Evolutionary conservation across 2,797 vertebrate species (phyloP).

Genomic region (Gadopsis bispinosus): DNA sequence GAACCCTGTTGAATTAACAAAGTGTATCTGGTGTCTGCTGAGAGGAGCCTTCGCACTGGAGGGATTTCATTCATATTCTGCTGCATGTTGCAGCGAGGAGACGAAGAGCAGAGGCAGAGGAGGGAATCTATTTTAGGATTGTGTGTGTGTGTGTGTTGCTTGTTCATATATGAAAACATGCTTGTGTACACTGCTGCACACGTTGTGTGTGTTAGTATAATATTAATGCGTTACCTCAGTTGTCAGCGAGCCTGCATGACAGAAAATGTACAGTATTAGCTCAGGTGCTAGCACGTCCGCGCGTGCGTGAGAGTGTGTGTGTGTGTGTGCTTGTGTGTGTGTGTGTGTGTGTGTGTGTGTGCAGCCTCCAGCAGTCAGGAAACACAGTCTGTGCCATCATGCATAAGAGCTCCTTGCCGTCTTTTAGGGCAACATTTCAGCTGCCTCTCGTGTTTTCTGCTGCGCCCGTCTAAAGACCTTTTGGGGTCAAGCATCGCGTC

Average conservation of each 20-base stretch:
- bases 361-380: background rate
- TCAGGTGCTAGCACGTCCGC: background rate
- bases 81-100: slow-evolving; percentile 26
- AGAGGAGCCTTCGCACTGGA: slow-evolving; percentile 20
- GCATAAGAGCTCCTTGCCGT: slow-evolving; percentile 24
- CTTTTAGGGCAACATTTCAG: slow-evolving; percentile 3
- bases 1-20: slow-evolving; percentile 31
- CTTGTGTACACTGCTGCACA: background rate
- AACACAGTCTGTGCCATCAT: background rate
- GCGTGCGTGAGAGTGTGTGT: background rate
- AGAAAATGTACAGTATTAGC: background rate
- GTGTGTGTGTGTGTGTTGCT: background rate
- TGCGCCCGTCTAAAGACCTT: slow-evolving; percentile 16
- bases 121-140: slow-evolving; percentile 9
- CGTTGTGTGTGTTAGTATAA: background rate
- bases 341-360: background rate
- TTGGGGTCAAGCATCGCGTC: slow-evolving; percentile 28
- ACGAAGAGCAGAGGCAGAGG: slow-evolving; percentile 1
- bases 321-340: background rate
- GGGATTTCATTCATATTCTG: slow-evolving; percentile 48
- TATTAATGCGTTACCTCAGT: background rate
- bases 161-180: slow-evolving; percentile 8
- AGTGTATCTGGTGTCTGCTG: background rate
- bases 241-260: background rate
- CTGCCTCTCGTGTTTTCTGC: slow-evolving; percentile 16